Conservation (phyloP, 2,888 invertebrate species). For the Nomada flava region DNA sequence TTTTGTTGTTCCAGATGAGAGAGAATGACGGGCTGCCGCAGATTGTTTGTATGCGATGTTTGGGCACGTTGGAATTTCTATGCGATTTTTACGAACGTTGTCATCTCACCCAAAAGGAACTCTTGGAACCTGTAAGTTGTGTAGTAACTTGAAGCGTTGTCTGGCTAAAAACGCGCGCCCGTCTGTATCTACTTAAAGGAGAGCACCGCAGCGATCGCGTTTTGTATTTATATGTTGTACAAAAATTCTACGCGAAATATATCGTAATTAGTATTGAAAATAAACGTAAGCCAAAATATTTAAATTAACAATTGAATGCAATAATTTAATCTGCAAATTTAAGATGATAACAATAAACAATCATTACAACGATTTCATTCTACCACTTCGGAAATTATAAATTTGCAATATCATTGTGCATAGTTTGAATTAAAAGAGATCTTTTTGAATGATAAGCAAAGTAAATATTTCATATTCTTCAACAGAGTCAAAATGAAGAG, state of each 20-base stretch:
- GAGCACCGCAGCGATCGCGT: background rate
- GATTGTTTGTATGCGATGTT: slow-evolving; percentile 73
- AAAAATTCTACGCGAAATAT: background rate
- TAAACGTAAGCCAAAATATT: background rate
- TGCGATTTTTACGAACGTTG: slow-evolving; percentile 77
- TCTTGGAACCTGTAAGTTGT: slow-evolving; percentile 45
- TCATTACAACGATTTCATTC: too few species aligned
- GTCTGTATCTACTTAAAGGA: background rate
- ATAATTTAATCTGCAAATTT: too few species aligned
- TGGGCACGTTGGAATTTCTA: slow-evolving; percentile 76
- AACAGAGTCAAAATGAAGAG: slow-evolving; percentile 12
- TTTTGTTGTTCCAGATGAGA: slow-evolving; percentile 71
- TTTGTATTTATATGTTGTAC: too few species aligned
- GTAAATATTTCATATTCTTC: background rate
- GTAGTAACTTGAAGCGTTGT: slow-evolving; percentile 6
- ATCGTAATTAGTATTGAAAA: background rate
- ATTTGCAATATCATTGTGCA: background rate
- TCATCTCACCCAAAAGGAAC: slow-evolving; percentile 70
- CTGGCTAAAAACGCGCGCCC: background rate
- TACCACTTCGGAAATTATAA: background rate
- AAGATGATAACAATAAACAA: too few species aligned
- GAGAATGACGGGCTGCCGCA: slow-evolving; percentile 76
- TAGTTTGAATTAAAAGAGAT: too few species aligned
- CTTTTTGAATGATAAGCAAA: background rate
- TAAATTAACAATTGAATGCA: background rate